Evolutionary conservation across 2,797 vertebrate species (phyloP).

Genomic region (Champsocephalus esox): DNA sequence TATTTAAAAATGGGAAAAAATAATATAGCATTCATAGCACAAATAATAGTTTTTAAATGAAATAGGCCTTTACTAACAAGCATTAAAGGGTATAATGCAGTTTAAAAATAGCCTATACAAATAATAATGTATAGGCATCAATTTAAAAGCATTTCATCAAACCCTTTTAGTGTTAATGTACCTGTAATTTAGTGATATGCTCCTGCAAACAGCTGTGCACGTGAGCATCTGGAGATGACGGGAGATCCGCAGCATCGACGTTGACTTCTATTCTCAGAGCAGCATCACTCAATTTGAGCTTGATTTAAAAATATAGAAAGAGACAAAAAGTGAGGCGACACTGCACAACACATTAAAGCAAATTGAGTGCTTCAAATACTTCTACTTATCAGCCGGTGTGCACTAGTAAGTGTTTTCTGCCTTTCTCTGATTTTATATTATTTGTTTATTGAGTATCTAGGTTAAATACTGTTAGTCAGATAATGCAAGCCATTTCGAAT

Average conservation of each 20-base stretch:
- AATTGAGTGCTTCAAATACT: background rate
- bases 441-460: background rate
- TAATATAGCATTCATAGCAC: background rate
- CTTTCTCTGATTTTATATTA: background rate
- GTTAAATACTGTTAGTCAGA: background rate
- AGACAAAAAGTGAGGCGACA: background rate
- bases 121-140: background rate
- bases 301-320: conserved; percentile 21
- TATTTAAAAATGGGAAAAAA: conserved; percentile 58
- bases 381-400: too few species aligned
- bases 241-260: conserved; percentile 82
- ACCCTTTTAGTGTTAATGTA: conserved; percentile 65
- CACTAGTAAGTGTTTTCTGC: background rate
- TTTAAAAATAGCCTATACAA: background rate
- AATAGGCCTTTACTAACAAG: background rate
- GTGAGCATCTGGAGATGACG: conserved; percentile 80
- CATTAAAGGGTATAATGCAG: background rate
- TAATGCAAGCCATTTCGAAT: background rate
- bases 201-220: conserved; percentile 88
- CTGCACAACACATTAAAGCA: background rate
- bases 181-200: conserved; percentile 93
- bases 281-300: conserved; percentile 85
- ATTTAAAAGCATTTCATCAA: conserved; percentile 11
- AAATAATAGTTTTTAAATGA: background rate
- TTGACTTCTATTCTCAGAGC: conserved; percentile 89